phyloP scores from a whole-genome alignment of 2,113 vertebrate species.

The Scytalopus superciliaris region DNA sequence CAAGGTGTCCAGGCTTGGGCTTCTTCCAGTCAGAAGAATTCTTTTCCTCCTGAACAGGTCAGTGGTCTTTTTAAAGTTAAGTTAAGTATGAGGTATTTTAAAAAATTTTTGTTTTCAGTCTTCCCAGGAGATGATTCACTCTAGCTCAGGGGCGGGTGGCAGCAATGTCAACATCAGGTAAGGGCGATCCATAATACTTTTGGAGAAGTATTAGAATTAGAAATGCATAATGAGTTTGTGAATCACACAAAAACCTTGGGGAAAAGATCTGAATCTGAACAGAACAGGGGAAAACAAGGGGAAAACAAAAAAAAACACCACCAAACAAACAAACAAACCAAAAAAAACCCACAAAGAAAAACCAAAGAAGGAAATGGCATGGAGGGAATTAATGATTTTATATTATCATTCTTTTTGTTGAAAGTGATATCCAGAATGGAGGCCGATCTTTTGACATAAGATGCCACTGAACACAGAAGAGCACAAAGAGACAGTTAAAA shows the following conservation, averaged over 20 bases:
- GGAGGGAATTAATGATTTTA: background rate
- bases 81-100: background rate
- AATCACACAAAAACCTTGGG: background rate
- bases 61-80: background rate
- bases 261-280: background rate
- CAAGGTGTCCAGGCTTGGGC: background rate
- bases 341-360: no score
- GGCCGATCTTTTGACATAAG: background rate
- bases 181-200: background rate
- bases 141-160: rapidly evolving
- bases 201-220: background rate
- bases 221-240: background rate
- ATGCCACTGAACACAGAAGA: background rate
- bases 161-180: background rate
- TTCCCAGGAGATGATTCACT: background rate
- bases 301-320: background rate
- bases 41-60: background rate
- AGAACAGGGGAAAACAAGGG: background rate
- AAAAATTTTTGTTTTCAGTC: background rate
- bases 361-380: background rate
- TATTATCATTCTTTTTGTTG: background rate
- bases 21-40: background rate
- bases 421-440: background rate
- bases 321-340: no score
- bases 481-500: background rate